Evolutionary conservation across 1,140 invertebrate species (phyloP).

Genomic region (Drosophila tsacasi): DNA sequence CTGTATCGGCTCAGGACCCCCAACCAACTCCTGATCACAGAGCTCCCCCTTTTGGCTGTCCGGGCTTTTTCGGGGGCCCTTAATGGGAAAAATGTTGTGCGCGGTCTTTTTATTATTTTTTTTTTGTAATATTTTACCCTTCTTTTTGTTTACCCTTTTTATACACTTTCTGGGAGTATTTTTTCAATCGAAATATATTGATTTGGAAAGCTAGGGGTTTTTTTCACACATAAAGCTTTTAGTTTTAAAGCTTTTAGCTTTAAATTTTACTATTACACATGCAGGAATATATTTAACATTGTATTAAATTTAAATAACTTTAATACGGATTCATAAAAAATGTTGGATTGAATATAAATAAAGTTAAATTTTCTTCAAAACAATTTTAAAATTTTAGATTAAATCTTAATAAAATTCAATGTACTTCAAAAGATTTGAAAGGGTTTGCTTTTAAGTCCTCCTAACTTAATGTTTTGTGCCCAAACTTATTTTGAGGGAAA

Average conservation of each 20-base stretch:
- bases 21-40: not conserved
- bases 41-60: slow-evolving; percentile 17
- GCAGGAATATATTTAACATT: too few relatives aligned
- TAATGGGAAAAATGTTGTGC: slow-evolving; percentile 66
- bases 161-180: slow-evolving; percentile 6
- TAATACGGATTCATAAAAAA: not conserved
- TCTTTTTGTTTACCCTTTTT: slow-evolving; percentile 10
- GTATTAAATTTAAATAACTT: too few relatives aligned
- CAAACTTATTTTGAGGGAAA: too few relatives aligned
- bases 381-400: too few relatives aligned
- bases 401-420: too few relatives aligned
- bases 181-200: not conserved
- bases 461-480: too few relatives aligned
- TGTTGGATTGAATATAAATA: too few relatives aligned
- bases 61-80: slow-evolving; percentile 27
- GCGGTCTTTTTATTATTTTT: slow-evolving; percentile 35
- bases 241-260: too few relatives aligned
- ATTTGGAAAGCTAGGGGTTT: not conserved
- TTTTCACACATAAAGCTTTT: not conserved
- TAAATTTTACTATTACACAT: too few relatives aligned
- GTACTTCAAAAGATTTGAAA: too few relatives aligned
- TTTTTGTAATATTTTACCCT: slow-evolving; percentile 30
- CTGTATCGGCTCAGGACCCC: slow-evolving; percentile 16
- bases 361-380: too few relatives aligned
- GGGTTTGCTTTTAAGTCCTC: too few relatives aligned